Evolutionary conservation across 37 sponge, comb jelly and placozoan genomes (phyloP), one percentile per base, ranked within the genome.

Genomic region (Petrosia ficiformis): DNA sequence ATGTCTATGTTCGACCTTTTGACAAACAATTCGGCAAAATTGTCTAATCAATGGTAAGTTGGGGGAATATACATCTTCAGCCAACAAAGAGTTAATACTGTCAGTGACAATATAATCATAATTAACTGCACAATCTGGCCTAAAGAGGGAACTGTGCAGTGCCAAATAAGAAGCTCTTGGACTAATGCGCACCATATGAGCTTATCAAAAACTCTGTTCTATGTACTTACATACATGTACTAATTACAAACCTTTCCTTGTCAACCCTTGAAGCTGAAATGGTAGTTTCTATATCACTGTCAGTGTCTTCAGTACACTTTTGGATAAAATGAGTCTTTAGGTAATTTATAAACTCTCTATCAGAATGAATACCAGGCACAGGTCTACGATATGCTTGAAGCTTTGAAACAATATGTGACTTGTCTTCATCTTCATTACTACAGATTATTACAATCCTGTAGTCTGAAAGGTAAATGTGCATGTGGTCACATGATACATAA

Each of bases 361-460:
- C 43, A 14, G 5, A 31, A 25, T 28, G 37, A 14, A 64, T 61
- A 2, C 24, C 24, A 3, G 65, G 2, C 65, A 63, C 57, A 22
- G 73, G 63, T 33, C 74, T 42, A 22, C 40, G 38, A 34, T 66
- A 54, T 0, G 31, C 33, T 35, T 40, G 68, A 6, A 85, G 79
- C 42, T 70, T 72, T 30, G 85, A 72, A 10, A 85, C 35, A 34
- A 85, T 72, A 24, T 73, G 85, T 42, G 79, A 78, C 63, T 72
- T 78, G 19, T 78, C 79, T 32, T 85, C 73, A 37, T 57, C 74
- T 11, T 78, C 68, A 24, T 48, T 54, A 57, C 85, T 85, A 34
- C 85, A 85, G 0, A 85, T 56, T 11, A 85, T 67, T 42, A 85
- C 79, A 28, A 85, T 37, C 34, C 59, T 72, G 57, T 85, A 85